These are phyloP conservation scores for Cyrtonyx montezumae DNA, from an alignment of 2,113 vertebrate genomes.

Conservation along the genomic window DNA sequence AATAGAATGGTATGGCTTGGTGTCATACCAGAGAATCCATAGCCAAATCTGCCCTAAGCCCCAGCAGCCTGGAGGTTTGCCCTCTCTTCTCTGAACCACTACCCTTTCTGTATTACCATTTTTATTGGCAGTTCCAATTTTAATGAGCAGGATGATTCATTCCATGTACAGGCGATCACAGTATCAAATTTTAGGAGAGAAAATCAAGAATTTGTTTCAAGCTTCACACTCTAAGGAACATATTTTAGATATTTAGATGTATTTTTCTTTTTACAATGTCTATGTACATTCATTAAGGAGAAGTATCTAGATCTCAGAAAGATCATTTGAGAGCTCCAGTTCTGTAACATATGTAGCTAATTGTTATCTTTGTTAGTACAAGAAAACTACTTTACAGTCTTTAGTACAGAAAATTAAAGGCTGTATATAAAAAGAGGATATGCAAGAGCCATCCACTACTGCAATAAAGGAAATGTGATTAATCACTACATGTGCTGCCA, in stretches of 20 bases:
- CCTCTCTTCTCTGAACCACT: neutral
- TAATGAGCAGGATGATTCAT: conserved; percentile 8
- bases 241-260: neutral
- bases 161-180: neutral
- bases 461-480: neutral
- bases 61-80: neutral
- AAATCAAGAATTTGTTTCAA: neutral
- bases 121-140: neutral
- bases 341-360: neutral
- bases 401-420: conserved; percentile 33
- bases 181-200: conserved; percentile 1
- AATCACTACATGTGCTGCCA: neutral
- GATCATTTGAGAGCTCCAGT: neutral
- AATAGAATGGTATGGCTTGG: neutral
- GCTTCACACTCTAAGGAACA: neutral
- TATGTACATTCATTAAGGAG: neutral
- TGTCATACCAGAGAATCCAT: neutral
- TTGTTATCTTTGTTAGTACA: neutral
- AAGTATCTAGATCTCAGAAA: neutral
- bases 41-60: conserved; percentile 3
- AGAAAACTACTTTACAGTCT: neutral
- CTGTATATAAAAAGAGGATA: conserved; percentile 10
- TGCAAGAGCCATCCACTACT: neutral
- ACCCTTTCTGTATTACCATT: neutral
- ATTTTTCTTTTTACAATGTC: neutral